Percentiles rank a stretch among this genome's conserved stretches.
Evolutionary conservation across 2,113 vertebrate genomes (phyloP).

Genomic region (Manacus vitellinus): DNA sequence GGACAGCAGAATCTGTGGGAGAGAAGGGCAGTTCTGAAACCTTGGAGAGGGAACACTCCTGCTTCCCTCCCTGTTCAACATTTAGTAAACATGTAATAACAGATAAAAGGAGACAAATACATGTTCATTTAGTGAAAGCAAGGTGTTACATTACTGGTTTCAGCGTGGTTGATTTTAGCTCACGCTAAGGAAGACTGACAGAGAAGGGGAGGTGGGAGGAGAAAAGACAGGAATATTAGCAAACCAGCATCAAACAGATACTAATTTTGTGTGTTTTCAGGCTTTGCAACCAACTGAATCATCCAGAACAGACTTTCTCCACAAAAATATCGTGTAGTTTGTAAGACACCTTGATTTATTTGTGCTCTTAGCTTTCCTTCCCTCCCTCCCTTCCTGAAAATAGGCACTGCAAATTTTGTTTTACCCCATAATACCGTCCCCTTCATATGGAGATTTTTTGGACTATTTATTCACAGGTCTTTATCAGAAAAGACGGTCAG

Average conservation of each 20-base stretch:
- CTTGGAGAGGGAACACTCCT: not conserved
- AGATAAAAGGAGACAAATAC: not conserved
- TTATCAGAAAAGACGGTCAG: not conserved
- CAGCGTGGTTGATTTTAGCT: not conserved
- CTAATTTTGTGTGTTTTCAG: not conserved
- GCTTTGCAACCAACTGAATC: not conserved
- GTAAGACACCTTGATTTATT: not conserved
- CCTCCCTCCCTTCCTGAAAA: not conserved
- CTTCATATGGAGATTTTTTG: not conserved
- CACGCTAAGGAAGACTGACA: not conserved
- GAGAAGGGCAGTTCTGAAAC: not conserved
- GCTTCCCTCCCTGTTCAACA: not conserved
- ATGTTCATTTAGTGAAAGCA: not conserved
- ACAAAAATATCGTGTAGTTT: not conserved
- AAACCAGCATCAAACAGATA: not conserved
- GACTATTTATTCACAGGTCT: not conserved
- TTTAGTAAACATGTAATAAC: rapidly evolving
- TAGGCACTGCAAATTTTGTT: not conserved
- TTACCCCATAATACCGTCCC: too few relatives aligned
- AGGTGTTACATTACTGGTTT: not conserved
- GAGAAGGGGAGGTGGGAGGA: not conserved
- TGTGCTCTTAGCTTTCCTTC: not conserved
- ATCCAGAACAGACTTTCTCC: not conserved
- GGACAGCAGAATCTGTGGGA: not conserved
- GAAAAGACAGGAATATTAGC: not conserved